Evolutionary conservation across 2,113 vertebrate species (phyloP).

Genomic region (Hemichromis elongatus): DNA sequence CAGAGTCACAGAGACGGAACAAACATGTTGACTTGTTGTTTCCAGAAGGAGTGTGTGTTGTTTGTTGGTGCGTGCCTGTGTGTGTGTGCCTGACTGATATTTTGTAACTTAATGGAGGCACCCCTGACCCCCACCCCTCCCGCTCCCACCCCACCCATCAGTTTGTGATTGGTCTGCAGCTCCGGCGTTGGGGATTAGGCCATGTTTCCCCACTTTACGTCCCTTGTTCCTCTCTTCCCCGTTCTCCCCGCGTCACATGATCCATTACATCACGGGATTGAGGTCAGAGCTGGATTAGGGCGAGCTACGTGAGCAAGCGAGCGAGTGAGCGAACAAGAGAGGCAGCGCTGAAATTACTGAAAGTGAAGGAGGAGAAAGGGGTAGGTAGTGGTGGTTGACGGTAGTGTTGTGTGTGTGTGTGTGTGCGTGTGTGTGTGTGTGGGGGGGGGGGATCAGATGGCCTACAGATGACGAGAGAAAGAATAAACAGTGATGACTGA

Average conservation of each 20-base stretch:
- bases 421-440: too few relatives aligned
- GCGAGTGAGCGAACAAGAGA: slow-evolving; percentile 17
- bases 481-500: neutral
- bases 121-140: slow-evolving; percentile 16
- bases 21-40: slow-evolving; percentile 70
- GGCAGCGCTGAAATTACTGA: slow-evolving; percentile 60
- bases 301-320: slow-evolving; percentile 1
- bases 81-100: slow-evolving; percentile 35
- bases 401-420: too few relatives aligned
- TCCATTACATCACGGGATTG: slow-evolving; percentile 71
- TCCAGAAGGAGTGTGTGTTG: neutral
- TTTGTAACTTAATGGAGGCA: slow-evolving; percentile 52
- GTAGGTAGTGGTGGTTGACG: neutral
- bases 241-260: slow-evolving; percentile 59
- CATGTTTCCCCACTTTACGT: slow-evolving; percentile 57
- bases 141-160: neutral
- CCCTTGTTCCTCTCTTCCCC: slow-evolving; percentile 14
- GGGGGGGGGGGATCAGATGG: neutral
- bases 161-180: slow-evolving; percentile 55
- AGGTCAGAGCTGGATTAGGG: slow-evolving; percentile 74
- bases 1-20: slow-evolving; percentile 24
- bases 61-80: neutral
- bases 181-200: slow-evolving; percentile 54
- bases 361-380: slow-evolving; percentile 49
- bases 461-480: neutral